Base-by-base conservation (phyloP, 2,113 vertebrate genomes). In the Scomber colias region DNA sequence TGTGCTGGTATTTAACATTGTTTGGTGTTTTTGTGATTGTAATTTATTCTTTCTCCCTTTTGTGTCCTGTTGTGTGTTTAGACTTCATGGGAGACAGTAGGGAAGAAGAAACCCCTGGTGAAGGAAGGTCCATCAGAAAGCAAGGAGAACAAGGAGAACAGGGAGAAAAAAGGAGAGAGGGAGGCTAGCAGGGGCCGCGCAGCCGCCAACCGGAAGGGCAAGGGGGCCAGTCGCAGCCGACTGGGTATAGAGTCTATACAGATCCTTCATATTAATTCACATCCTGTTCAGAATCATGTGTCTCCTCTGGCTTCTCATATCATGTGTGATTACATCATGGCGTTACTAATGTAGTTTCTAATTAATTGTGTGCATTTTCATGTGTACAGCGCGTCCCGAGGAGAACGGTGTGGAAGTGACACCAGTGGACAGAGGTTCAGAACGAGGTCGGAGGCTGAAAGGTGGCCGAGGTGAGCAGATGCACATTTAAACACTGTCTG, bases 11-110 rank as follows among this genome's bases (percentile, higher is more conserved):
- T 27, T 21, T 46, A 44, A 5, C 3, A 44, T 57, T 44, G 30
- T 72, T 13, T 64, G 11, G 1, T 16, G 24, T 61, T 46, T 3
- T 63, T 68, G 2, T 40, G 59, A 8, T n/a, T 14, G 30, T 51
- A 5, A 21, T 46, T 16, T 3, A 16, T 31, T 55, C 3, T 53
- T 16, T 35, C 2, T 54, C 35, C 24, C 1, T 30, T n/a, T 45
- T 60, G 3, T 57, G 30, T 24, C 7, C 4, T 49, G 40, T 67
- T 48, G 87, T 74, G 3, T 68, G 9, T 82, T 27, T 50, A 99
- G 98, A 98, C 97, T 77, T 98, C 97, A 4, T 99, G 98, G 98
- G 98, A 99, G 89, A 99, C 97, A 0, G 98, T 99, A 83, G 98
- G 97, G 54, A 99, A 96, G 94, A 99, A 98, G 95, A 98, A 97